Evolutionary conservation across 2,113 vertebrate species (phyloP).

Genomic region (Gnathonemus echidnorhynchus): DNA sequence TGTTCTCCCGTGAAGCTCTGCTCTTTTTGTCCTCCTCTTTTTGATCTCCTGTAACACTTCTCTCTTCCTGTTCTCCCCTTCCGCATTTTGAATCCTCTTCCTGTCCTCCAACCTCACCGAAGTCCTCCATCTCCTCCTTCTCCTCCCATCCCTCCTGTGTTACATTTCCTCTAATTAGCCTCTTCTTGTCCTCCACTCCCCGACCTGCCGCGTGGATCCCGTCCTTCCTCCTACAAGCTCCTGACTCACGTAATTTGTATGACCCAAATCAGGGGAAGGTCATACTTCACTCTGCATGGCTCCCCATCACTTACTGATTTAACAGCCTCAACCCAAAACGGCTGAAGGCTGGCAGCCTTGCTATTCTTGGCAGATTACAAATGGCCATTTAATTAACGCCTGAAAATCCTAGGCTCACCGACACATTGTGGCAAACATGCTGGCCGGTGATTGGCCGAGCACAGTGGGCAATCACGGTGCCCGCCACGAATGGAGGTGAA

Average conservation of each 20-base stretch:
- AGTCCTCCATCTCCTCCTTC: neutral
- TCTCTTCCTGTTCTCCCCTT: neutral
- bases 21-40: neutral
- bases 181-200: neutral
- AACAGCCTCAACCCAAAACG: neutral
- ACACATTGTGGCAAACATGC: neutral
- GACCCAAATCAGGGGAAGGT: neutral
- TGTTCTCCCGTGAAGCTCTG: neutral
- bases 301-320: neutral
- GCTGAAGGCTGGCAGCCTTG: neutral
- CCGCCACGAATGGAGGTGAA: neutral
- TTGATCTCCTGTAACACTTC: neutral
- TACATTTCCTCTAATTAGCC: neutral
- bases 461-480: neutral
- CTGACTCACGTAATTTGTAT: neutral
- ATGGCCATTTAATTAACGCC: slow-evolving; percentile 2
- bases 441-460: neutral
- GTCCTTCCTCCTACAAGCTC: neutral
- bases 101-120: neutral
- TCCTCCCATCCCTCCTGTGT: neutral
- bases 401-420: neutral
- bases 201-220: neutral
- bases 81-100: neutral
- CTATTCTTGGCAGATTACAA: neutral
- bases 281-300: neutral